Evolutionary conservation across 2,113 vertebrate genomes (phyloP), one percentile per base, ranked within the genome.

Genomic region (Charina bottae): DNA sequence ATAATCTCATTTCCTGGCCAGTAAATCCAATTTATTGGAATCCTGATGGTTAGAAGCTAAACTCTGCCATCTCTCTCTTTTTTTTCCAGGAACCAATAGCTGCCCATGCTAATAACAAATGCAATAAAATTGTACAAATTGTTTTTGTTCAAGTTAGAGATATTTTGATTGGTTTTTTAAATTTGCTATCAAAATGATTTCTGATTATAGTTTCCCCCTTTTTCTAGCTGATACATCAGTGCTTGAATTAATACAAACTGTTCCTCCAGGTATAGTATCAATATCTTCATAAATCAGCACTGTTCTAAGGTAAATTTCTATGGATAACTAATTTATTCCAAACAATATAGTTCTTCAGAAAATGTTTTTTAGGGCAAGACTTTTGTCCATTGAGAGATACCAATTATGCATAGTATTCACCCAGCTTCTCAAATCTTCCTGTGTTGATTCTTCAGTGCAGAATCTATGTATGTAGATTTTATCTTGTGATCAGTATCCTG

Each of bases 231-330:
- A 99, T 97, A 98, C 98, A 90, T 97, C 98, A 93, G 96, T 97
- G 95, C 98, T 99, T 96, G 98, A 99, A 96, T 97, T 99, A 97
- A 98, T 99, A 97, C 98, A 99, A 92, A 97, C 97, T 93, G 96
- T 98, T 96, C 98, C 98, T 95, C 98, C 98, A 98, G 98, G 98
- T 99, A 98, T 87, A 95, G 88, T 93, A 94, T 87, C 87, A 42
- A 58, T 87, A 56, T 85, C 46, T 89, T 92, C 78, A n/a, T 89
- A 84, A 83, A 92, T 72, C 53, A 53, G 42, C 60, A 58, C 13
- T 85, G 2, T 11, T 85, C 21, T 89, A 64, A 64, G 87, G 2
- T 85, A 62, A 62, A 89, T 62, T 78, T 91, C 54, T 37, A 19
- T 78, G 13, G 26, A 54, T 23, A 12, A 33, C 21, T 49, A 88